Conservation (phyloP, 2,888 invertebrate genomes). For the Ochropleura plecta region DNA sequence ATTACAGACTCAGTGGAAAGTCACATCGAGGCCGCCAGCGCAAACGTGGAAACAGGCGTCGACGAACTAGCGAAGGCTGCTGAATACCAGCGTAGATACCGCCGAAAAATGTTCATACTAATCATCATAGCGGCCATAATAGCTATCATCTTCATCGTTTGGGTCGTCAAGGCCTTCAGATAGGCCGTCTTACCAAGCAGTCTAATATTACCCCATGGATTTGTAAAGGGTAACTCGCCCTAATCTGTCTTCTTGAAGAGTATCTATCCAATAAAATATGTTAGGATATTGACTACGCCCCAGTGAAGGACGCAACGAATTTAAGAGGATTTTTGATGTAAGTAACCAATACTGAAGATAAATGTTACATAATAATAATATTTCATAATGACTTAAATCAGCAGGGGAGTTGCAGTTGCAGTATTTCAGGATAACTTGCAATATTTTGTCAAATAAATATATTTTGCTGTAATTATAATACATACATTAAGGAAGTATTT, state of each 20-base stretch:
- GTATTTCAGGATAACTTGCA: constrained; percentile 2
- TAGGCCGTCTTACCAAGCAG: constrained; percentile 69
- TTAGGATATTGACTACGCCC: constrained; percentile 51
- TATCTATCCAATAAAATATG: constrained; percentile 53
- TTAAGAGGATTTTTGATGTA: constrained; percentile 27
- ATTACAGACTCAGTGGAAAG: constrained; percentile 95
- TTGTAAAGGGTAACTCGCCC: constrained; percentile 34
- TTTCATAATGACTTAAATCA: constrained; percentile 22
- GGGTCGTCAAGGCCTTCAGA: constrained; percentile 91
- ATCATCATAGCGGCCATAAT: constrained; percentile 92
- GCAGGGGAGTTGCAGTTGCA: neutral
- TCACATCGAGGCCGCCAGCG: constrained; percentile 94
- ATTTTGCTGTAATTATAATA: neutral
- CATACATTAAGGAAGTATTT: neutral
- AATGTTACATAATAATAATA: constrained; percentile 1
- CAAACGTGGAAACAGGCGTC: constrained; percentile 94
- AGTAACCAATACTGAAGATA: constrained; percentile 21
- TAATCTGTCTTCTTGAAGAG: constrained; percentile 41
- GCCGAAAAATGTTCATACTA: constrained; percentile 94
- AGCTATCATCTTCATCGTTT: constrained; percentile 92
- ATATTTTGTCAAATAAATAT: neutral
- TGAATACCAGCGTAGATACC: constrained; percentile 93
- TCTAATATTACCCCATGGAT: constrained; percentile 31
- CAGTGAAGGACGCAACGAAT: constrained; percentile 55
- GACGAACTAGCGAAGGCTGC: constrained; percentile 95